phyloP scores from a whole-genome alignment of 2,797 vertebrate genomes.

The Triplophysa bombifrons region DNA sequence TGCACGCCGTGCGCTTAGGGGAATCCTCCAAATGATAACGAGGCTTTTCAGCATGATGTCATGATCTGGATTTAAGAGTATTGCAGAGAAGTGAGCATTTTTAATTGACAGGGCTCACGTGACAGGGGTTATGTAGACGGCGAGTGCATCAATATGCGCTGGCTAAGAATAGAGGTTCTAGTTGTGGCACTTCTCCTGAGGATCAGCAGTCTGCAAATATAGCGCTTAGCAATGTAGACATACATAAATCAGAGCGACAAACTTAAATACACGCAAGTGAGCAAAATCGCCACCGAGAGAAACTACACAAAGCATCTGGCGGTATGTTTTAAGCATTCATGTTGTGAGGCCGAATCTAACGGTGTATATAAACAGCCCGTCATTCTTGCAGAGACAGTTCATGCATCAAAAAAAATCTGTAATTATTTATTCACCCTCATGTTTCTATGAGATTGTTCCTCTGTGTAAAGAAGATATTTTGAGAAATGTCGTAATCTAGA shows the following conservation, averaged over 20 bases:
- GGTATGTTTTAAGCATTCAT: conserved; percentile 7
- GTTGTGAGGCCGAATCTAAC: conserved; percentile 29
- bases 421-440: too few species aligned
- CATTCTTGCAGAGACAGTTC: conserved; percentile 10
- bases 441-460: too few species aligned
- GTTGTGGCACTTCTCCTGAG: conserved; percentile 38
- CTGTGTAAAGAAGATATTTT: too few species aligned
- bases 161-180: conserved; percentile 35
- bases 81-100: neutral
- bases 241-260: conserved; percentile 45
- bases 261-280: conserved; percentile 29
- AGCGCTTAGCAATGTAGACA: conserved; percentile 40
- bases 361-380: conserved; percentile 12
- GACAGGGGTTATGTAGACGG: neutral
- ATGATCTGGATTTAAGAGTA: neutral
- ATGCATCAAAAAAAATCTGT: too few species aligned
- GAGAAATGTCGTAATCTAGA: too few species aligned
- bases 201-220: conserved; percentile 48
- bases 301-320: neutral
- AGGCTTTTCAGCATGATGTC: neutral
- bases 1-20: conserved; percentile 38
- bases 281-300: conserved; percentile 31
- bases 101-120: neutral
- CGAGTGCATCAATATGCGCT: conserved; percentile 6
- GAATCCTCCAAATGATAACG: conserved; percentile 13